Percentiles rank a stretch among this genome's conserved stretches.
These are phyloP conservation scores for Thalpophila matura DNA, from an alignment of 2,888 invertebrate genomes.

Conservation along the genomic window DNA sequence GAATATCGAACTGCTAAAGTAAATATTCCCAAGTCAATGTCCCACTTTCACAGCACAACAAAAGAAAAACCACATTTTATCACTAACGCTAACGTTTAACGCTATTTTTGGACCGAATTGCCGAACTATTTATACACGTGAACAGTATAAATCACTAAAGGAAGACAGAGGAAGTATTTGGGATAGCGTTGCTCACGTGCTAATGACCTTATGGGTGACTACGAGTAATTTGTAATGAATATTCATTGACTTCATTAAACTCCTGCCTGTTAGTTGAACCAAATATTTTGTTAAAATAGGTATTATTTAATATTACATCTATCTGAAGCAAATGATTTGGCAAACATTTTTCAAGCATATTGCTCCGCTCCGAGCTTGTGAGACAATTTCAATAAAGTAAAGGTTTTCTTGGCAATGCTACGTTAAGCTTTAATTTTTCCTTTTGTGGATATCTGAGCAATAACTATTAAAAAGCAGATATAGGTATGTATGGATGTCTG, in stretches of 20 bases:
- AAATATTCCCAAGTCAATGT: conserved; percentile 52
- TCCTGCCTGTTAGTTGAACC: neutral
- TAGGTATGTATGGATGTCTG: no score
- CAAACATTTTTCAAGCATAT: no score
- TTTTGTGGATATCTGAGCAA: conserved; percentile 1
- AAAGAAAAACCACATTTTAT: conserved; percentile 53
- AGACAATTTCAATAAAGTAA: conserved; percentile 5
- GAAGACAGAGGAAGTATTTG: conserved; percentile 59
- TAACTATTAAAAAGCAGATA: conserved; percentile 16
- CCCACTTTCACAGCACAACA: conserved; percentile 51
- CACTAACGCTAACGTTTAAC: conserved; percentile 48
- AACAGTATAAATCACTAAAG: conserved; percentile 60
- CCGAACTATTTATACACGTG: conserved; percentile 57
- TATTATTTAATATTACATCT: no score
- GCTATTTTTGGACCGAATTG: conserved; percentile 51
- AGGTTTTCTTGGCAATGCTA: neutral
- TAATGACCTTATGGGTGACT: conserved; percentile 69
- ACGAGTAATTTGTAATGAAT: conserved; percentile 32
- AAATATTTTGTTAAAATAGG: no score
- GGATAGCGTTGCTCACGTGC: conserved; percentile 63
- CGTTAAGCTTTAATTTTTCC: neutral
- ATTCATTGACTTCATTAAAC: conserved; percentile 13
- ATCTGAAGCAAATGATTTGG: no score
- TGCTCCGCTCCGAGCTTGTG: neutral
- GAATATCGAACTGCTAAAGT: conserved; percentile 48